Base-by-base conservation (phyloP, 2,113 vertebrate genomes). In the Myotis davidii region DNA sequence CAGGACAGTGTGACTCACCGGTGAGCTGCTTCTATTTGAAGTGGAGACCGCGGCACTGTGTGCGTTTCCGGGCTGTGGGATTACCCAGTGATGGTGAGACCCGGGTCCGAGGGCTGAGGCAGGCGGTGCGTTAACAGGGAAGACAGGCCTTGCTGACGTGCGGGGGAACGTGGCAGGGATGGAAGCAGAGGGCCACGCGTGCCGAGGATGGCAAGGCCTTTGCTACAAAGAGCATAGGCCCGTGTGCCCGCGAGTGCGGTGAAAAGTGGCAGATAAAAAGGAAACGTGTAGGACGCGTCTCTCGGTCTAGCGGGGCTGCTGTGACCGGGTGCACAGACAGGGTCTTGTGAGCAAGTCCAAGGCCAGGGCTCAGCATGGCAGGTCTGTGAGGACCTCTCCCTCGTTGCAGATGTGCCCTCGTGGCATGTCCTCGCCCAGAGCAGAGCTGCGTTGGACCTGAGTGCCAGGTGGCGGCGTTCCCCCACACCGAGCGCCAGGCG, bases 111-210 rank as follows among this genome's bases (percentile, higher is more conserved):
- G 9, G 20, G 74, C 48, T 17, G 52, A 88, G 70, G 76, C 12
- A 29, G 23, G 13, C 23, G 14, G 59, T 42, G 18, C 23, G 8
- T 86, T 73, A 65, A 61, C 21, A 39, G n/a, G 13, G 7, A 67
- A 45, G n/a, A 37, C 0, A 0, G 1, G 9, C n/a, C 34, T 37
- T 12, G 52, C 27, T 32, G 34, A 12, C 9, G 0, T 32, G 5
- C 18, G 32, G 23, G 29, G 23, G 17, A n/a, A 10, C 20, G 0
- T 42, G 27, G 34, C 52, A n/a, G 18, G 25, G 45, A 29, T 2
- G 42, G 10, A 17, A 37, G 9, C 13, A 39, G 56, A 48, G 37
- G 45, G 18, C 27, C 34, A 0, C 0, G 5, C 1, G 61, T 14
- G 20, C 69, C 32, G 45, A 37, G 59, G 65, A 79, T 0, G 10